Evolutionary conservation across 2,113 vertebrate genomes (phyloP).

Genomic region (Peromyscus californicus): DNA sequence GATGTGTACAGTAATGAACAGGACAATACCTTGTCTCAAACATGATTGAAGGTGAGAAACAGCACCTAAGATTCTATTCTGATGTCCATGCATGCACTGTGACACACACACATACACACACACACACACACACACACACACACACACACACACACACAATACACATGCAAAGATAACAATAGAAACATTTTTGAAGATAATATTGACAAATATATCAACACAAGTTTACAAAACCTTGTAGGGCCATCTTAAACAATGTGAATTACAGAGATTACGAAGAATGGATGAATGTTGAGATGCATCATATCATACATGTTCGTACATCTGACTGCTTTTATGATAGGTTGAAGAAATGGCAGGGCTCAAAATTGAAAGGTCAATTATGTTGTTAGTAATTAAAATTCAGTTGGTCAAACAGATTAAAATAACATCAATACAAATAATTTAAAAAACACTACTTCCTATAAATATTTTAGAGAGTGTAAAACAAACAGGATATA

Average conservation of each 20-base stretch:
- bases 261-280: too few species aligned
- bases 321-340: neutral
- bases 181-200: neutral
- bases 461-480: neutral
- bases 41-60: neutral
- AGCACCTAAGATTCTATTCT: neutral
- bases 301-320: neutral
- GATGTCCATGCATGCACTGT: neutral
- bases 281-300: fast-evolving
- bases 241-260: neutral
- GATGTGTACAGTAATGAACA: too few species aligned
- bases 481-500: neutral
- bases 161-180: neutral
- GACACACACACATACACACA: neutral
- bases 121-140: neutral
- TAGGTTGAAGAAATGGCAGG: neutral
- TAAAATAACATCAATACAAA: neutral
- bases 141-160: neutral
- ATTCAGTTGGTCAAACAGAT: neutral
- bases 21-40: neutral
- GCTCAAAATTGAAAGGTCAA: neutral
- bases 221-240: neutral
- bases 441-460: neutral
- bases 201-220: neutral
- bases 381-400: neutral